Evolutionary conservation across 2,888 invertebrate species (phyloP).

Genomic region (Chaitophorus viminalis): DNA sequence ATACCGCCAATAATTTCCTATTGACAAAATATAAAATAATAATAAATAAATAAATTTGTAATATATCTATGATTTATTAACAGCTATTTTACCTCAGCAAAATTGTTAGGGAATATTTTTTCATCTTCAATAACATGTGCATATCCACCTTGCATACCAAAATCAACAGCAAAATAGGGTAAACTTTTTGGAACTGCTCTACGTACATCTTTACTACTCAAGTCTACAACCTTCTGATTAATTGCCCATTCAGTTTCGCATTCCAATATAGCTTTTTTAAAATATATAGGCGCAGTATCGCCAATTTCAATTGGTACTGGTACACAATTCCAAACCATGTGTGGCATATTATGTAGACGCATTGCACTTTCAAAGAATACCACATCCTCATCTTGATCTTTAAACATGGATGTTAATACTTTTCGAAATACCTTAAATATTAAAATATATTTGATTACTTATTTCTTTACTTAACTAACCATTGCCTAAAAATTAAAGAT

Average conservation of each 20-base stretch:
- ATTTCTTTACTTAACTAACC: neutral
- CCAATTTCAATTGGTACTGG: conserved; percentile 85
- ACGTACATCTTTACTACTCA: conserved; percentile 78
- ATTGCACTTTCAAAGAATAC: conserved; percentile 92
- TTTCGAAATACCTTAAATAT: conserved; percentile 77
- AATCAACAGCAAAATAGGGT: conserved; percentile 94
- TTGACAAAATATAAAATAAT: conserved; percentile 64
- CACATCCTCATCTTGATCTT: conserved; percentile 78
- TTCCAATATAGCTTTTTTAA: conserved; percentile 90
- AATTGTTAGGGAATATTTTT: conserved; percentile 83
- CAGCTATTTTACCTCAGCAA: conserved; percentile 79
- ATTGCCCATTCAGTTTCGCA: conserved; percentile 95
- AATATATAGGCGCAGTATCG: conserved; percentile 90
- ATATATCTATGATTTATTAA: neutral
- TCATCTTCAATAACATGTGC: conserved; percentile 98
- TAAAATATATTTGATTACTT: conserved; percentile 29
- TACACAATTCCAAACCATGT: conserved; percentile 89
- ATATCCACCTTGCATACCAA: conserved; percentile 90
- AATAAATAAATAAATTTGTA: neutral
- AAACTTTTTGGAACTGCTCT: conserved; percentile 90
- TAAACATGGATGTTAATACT: conserved; percentile 82
- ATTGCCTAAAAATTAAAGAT: conserved; percentile 35
- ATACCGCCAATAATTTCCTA: conserved; percentile 95
- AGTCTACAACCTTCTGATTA: conserved; percentile 88
- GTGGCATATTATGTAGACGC: conserved; percentile 78